These are phyloP conservation scores for Lymantria monacha DNA, from an alignment of 2,888 invertebrate genomes.

Conservation along the genomic window DNA sequence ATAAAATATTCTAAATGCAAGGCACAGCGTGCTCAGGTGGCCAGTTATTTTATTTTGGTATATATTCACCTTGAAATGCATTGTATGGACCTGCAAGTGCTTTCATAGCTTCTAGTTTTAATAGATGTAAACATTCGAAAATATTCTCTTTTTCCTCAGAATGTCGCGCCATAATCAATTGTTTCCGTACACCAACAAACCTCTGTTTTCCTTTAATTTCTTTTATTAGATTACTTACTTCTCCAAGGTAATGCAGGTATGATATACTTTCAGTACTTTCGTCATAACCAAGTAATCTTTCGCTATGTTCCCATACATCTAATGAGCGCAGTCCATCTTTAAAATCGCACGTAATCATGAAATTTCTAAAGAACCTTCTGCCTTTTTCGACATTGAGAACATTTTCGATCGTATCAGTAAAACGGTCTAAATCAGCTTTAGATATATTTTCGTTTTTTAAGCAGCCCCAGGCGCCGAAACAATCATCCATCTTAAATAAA, in stretches of 20 bases:
- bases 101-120: conserved; percentile 68
- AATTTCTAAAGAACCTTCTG: conserved; percentile 68
- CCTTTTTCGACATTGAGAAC: conserved; percentile 74
- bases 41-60: conserved; percentile 36
- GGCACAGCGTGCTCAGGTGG: conserved; percentile 31
- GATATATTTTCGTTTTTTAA: conserved; percentile 68
- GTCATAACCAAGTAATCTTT: conserved; percentile 56
- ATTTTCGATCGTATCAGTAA: conserved; percentile 77
- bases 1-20: conserved; percentile 28
- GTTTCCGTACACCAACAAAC: conserved; percentile 67
- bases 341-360: conserved; percentile 70
- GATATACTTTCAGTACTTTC: conserved; percentile 58
- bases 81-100: conserved; percentile 65
- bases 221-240: conserved; percentile 62
- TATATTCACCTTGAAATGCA: conserved; percentile 62
- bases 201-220: conserved; percentile 67
- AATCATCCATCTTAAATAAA: conserved; percentile 68
- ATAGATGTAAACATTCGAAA: conserved; percentile 51
- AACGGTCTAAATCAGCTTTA: conserved; percentile 74
- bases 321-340: conserved; percentile 61
- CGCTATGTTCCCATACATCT: conserved; percentile 69
- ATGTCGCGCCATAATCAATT: conserved; percentile 55
- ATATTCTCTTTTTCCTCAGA: conserved; percentile 62
- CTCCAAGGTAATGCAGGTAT: conserved; percentile 51
- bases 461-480: conserved; percentile 74